Evolutionary conservation across 2,797 vertebrate species (phyloP).

Genomic region (Prunella strophiata): DNA sequence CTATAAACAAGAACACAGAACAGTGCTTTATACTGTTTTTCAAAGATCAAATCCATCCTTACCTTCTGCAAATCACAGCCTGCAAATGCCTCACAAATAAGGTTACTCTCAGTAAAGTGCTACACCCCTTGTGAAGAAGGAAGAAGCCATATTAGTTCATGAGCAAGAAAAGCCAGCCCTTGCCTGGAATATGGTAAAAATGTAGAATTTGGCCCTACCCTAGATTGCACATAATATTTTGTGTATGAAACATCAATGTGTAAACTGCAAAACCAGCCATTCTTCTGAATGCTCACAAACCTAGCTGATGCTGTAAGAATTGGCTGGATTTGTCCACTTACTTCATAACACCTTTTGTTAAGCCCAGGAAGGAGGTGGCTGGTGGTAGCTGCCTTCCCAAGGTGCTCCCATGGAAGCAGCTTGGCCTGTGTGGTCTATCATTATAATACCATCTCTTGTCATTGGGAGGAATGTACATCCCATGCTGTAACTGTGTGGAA

Average conservation of each 20-base stretch:
- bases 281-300: slow-evolving; percentile 30
- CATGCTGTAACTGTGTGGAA: background rate
- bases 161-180: background rate
- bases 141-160: background rate
- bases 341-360: slow-evolving; percentile 22
- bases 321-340: slow-evolving; percentile 47
- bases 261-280: slow-evolving; percentile 39
- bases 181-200: background rate
- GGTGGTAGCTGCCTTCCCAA: slow-evolving; percentile 42
- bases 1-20: background rate
- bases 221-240: background rate
- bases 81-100: background rate
- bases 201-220: background rate
- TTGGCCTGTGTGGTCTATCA: background rate
- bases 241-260: background rate
- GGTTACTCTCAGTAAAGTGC: background rate
- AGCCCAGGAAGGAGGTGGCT: slow-evolving; percentile 33
- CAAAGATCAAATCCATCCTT: background rate
- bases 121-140: background rate
- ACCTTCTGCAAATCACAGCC: background rate
- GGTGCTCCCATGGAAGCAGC: background rate
- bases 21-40: background rate
- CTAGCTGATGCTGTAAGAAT: slow-evolving; percentile 11
- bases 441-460: background rate
- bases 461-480: background rate